phyloP scores from a whole-genome alignment of 2,888 invertebrate species.

The Tipula lateralis region DNA sequence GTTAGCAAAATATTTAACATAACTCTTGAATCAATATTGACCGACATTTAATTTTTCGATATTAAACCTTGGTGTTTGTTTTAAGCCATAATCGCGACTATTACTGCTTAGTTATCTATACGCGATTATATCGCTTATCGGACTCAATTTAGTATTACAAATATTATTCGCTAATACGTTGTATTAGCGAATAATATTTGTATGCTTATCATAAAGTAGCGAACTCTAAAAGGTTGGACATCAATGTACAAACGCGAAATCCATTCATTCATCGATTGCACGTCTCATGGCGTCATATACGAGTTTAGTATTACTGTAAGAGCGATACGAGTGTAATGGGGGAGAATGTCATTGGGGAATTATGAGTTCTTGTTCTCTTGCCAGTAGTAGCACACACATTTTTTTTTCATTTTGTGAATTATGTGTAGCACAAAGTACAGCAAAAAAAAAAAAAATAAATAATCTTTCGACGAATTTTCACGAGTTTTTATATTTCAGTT shows the following conservation, averaged over 20 bases:
- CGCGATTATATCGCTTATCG: no score
- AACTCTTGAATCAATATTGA: no score
- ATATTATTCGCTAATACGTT: no score
- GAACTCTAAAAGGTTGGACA: neutral
- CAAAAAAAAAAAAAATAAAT: neutral
- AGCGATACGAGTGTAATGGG: neutral
- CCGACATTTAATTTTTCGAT: no score
- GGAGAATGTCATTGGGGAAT: conserved; percentile 9
- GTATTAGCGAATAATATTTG: no score
- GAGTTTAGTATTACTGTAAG: neutral
- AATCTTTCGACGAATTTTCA: neutral
- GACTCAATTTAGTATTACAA: no score
- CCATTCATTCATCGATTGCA: neutral
- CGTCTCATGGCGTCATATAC: neutral
- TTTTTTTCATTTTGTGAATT: neutral
- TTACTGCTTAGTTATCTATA: no score
- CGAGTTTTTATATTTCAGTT: neutral
- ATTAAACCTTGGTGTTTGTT: no score
- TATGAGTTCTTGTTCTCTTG: neutral
- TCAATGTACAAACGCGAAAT: neutral
- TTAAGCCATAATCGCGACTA: no score
- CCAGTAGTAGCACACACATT: neutral
- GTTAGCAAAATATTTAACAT: no score
- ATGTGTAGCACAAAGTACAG: no score
- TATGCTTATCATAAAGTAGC: no score